These are phyloP conservation scores for Drosophila melanosoma DNA, from an alignment of 2,888 invertebrate genomes.

Conservation along the genomic window DNA sequence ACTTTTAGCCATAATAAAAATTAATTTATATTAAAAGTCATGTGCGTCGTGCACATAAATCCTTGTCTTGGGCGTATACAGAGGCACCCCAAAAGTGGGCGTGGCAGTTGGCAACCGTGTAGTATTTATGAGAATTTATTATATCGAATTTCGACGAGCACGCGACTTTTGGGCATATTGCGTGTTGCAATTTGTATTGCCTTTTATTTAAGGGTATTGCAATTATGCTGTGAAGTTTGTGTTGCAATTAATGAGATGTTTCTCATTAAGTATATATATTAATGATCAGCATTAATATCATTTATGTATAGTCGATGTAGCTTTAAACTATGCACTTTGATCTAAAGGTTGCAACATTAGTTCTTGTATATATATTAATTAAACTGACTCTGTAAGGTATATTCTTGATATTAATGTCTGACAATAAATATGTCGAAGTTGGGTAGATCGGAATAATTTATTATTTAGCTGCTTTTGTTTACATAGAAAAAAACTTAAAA, in stretches of 20 bases:
- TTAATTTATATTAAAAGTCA: constrained; percentile 80
- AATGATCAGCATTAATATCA: neutral
- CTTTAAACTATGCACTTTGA: neutral
- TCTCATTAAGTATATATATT: neutral
- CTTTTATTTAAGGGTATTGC: neutral
- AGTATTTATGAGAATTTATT: constrained; percentile 76
- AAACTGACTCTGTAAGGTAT: neutral
- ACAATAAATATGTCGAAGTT: neutral
- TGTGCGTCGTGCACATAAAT: constrained; percentile 70
- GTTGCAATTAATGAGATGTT: neutral
- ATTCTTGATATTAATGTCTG: neutral
- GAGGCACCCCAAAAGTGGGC: constrained; percentile 12
- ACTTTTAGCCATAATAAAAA: constrained; percentile 79
- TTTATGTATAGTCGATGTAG: neutral
- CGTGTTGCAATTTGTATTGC: constrained; percentile 38
- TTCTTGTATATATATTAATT: neutral
- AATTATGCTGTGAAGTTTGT: neutral
- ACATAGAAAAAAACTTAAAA: neutral
- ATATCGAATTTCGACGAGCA: constrained; percentile 70
- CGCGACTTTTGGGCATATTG: constrained; percentile 66
- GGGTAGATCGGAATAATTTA: neutral
- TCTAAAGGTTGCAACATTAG: neutral
- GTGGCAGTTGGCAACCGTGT: constrained; percentile 30
- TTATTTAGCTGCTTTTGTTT: neutral
- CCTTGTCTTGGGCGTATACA: constrained; percentile 68